Evolutionary conservation across 2,113 vertebrate genomes (phyloP).

Genomic region (Hippopotamus amphibius): DNA sequence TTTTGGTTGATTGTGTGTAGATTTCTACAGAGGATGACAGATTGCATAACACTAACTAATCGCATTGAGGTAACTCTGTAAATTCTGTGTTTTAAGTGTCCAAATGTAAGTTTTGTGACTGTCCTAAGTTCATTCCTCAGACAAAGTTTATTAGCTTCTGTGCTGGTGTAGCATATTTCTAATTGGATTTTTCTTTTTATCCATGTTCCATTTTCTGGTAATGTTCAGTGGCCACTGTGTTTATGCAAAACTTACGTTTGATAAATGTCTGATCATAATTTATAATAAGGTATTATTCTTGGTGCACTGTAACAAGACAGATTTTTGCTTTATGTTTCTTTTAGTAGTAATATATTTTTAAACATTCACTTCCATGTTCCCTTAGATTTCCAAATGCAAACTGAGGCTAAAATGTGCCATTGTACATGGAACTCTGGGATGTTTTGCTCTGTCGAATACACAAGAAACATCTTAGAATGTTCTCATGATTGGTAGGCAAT

Average conservation of each 20-base stretch:
- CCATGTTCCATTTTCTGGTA: not conserved
- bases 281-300: not conserved
- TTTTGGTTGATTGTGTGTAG: not conserved
- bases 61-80: not conserved
- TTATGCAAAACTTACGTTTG: not conserved
- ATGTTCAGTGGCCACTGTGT: not conserved
- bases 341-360: not conserved
- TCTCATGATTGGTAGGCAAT: not conserved
- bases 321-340: conserved; percentile 1
- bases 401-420: not conserved
- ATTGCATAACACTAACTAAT: not conserved
- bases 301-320: not conserved
- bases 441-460: conserved; percentile 9
- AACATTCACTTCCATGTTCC: not conserved
- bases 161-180: not conserved
- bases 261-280: not conserved
- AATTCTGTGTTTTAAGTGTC: not conserved
- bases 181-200: not conserved
- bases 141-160: not conserved
- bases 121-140: not conserved
- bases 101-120: conserved; percentile 4
- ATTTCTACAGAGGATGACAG: not conserved
- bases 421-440: not conserved
- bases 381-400: not conserved
- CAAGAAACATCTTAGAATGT: not conserved